Base-by-base conservation (phyloP, 2,888 invertebrate genomes). In the Drosophila rellima region DNA sequence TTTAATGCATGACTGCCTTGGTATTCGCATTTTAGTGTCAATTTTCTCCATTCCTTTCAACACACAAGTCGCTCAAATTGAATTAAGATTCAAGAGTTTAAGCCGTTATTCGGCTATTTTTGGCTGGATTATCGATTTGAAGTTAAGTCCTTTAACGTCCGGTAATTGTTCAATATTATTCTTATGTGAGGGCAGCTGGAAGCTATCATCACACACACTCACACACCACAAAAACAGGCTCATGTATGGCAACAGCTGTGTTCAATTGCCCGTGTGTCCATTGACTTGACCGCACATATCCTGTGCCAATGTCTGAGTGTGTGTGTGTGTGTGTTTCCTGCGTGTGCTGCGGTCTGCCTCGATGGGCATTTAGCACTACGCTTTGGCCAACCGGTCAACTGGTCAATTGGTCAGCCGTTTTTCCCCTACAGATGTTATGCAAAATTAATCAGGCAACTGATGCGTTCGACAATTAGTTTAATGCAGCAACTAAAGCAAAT, bases 221-320 rank as follows among this genome's bases (percentile, higher is more conserved):
- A 23, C 47, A 4, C 0, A n/a, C 18, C 26, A 8, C 13, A 60
- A 13, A 15, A 1, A 47, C 15, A 35, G 40, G 15, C 52, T 18
- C 40, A 42, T 3, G 18, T 23, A 13, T 57, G 37, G 71, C 62
- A 71, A 74, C 88, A 88, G 81, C 82, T 88, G 88, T 78, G 87
- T 60, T 70, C 84, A 88, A 88, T 88, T 80, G 77, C 65, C 76
- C 81, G 75, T 76, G 68, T 70, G 68, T 60, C 83, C 78, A 86
- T 80, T 86, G 86, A 86, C 82, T 83, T 74, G 55, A 54, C 65
- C 69, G 55, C 78, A 82, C 62, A 62, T 45, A 50, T 66, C 31
- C 65, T 51, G 63, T 54, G 47, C 52, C 23, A 47, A 29, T 51
- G 35, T n/a, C 17, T 31, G 65, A 18, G 55, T 73, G 52, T 51